Evolutionary conservation across 2,113 vertebrate genomes (phyloP).

Genomic region (Lepus europaeus): DNA sequence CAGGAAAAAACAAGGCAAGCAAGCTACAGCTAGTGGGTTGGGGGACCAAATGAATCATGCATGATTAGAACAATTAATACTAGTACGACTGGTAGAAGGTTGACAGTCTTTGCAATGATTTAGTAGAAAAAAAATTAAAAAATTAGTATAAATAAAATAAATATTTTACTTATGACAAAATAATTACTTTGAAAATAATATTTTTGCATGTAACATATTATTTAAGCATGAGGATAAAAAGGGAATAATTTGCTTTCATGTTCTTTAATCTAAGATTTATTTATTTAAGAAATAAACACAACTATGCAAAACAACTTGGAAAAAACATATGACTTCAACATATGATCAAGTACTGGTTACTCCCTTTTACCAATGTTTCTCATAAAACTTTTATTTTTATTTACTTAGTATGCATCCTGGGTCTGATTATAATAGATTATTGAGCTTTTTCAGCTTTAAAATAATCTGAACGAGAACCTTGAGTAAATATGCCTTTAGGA

Average conservation of each 20-base stretch:
- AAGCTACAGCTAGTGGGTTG: conserved; percentile 85
- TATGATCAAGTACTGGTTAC: not conserved
- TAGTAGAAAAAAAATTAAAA: conserved; percentile 79
- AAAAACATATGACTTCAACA: conserved; percentile 38
- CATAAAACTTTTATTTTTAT: conserved; percentile 45
- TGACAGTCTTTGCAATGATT: conserved; percentile 90
- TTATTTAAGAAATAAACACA: conserved; percentile 69
- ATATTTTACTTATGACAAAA: conserved; percentile 79
- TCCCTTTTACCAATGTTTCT: conserved; percentile 41
- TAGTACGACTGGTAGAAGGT: conserved; percentile 84
- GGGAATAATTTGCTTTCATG: conserved; percentile 71
- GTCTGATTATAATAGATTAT: conserved; percentile 39
- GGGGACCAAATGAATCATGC: conserved; percentile 86
- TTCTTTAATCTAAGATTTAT: conserved; percentile 65
- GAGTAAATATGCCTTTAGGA: conserved; percentile 24
- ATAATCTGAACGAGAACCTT: conserved; percentile 42
- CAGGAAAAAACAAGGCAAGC: conserved; percentile 88
- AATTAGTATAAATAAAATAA: conserved; percentile 81
- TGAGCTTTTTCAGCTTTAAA: conserved; percentile 50
- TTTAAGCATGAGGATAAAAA: conserved; percentile 93
- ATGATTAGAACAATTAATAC: conserved; percentile 80
- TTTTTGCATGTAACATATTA: conserved; percentile 89
- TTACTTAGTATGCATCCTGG: conserved; percentile 27
- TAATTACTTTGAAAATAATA: conserved; percentile 64
- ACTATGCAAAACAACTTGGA: conserved; percentile 53